A percentile compares a stretch with the other conserved stretches of the same genome.
Conservation (phyloP, 2,113 vertebrate genomes). For the Oryzias celebensis region DNA sequence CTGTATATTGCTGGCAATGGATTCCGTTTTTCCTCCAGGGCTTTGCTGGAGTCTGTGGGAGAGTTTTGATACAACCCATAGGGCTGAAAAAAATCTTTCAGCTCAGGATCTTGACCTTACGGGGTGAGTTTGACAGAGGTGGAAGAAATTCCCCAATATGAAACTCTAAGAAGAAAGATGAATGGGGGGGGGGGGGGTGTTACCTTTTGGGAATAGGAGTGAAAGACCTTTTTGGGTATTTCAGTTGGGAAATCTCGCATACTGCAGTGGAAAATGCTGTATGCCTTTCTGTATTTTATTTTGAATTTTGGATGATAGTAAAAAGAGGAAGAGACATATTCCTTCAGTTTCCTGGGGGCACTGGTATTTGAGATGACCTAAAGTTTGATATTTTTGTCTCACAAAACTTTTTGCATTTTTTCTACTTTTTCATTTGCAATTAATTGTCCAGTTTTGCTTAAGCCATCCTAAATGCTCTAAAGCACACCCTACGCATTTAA, state of each 20-base stretch:
- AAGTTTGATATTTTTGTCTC: constrained; percentile 24
- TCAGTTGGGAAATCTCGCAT: constrained; percentile 37
- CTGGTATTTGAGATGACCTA: constrained; percentile 28
- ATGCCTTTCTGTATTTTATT: constrained; percentile 22
- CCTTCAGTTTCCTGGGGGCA: constrained; percentile 22
- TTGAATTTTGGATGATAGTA: constrained; percentile 12
- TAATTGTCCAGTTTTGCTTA: background rate
- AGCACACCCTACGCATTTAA: too few relatives aligned
- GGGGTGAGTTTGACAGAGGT: constrained; percentile 40
- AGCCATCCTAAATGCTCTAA: too few relatives aligned
- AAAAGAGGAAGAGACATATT: constrained; percentile 25
- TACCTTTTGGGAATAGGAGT: constrained; percentile 37
- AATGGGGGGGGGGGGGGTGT: constrained; percentile 21
- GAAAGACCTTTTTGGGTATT: constrained; percentile 42
- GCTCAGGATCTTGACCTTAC: constrained; percentile 56
- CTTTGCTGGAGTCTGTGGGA: constrained; percentile 35
- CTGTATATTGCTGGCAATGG: constrained; percentile 61
- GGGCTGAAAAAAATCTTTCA: constrained; percentile 60
- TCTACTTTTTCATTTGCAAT: constrained; percentile 7
- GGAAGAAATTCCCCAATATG: constrained; percentile 41
- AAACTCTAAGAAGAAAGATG: constrained; percentile 40
- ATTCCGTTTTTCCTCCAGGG: constrained; percentile 55
- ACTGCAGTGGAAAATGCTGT: constrained; percentile 22
- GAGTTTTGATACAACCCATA: constrained; percentile 52
- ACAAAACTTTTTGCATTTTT: constrained; percentile 17